Percentiles rank a stretch among this genome's conserved stretches.
Evolutionary conservation across 2,888 invertebrate genomes (phyloP).

Genomic region (Drosophila mettleri): DNA sequence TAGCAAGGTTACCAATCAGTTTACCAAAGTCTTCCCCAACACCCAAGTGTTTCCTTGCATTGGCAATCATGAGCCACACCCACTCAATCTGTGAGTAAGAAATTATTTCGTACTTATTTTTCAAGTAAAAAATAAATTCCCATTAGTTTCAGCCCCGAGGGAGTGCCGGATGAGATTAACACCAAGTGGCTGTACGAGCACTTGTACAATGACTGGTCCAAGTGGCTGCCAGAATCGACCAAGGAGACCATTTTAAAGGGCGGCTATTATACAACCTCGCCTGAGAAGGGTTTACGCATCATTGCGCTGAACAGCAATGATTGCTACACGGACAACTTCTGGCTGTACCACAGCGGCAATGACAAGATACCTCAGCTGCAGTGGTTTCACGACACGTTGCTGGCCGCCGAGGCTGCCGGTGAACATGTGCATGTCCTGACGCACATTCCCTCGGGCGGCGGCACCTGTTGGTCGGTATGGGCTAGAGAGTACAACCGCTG

Average conservation of each 20-base stretch:
- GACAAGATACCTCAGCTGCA: slow-evolving; percentile 91
- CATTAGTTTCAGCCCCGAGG: slow-evolving; percentile 87
- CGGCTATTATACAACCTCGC: slow-evolving; percentile 91
- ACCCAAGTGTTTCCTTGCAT: slow-evolving; percentile 89
- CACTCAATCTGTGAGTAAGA: slow-evolving; percentile 91
- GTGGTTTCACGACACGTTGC: slow-evolving; percentile 92
- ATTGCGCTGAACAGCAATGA: slow-evolving; percentile 93
- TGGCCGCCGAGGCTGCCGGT: slow-evolving; percentile 89
- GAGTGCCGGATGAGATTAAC: slow-evolving; percentile 84
- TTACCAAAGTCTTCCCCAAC: slow-evolving; percentile 87
- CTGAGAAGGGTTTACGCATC: slow-evolving; percentile 89
- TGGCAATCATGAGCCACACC: slow-evolving; percentile 94
- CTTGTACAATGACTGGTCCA: slow-evolving; percentile 89
- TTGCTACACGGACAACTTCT: slow-evolving; percentile 86
- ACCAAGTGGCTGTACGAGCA: slow-evolving; percentile 92
- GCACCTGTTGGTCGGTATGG: slow-evolving; percentile 90
- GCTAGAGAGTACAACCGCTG: slow-evolving; percentile 89
- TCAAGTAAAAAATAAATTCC: neutral
- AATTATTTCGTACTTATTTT: neutral
- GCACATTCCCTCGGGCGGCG: slow-evolving; percentile 92
- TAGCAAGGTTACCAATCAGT: slow-evolving; percentile 86
- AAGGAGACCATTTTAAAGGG: slow-evolving; percentile 87
- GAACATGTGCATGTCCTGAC: slow-evolving; percentile 93
- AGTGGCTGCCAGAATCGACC: slow-evolving; percentile 88
- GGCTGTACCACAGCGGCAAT: slow-evolving; percentile 89